Conservation (phyloP, 2,888 invertebrate species). For the Lymantria monacha region DNA sequence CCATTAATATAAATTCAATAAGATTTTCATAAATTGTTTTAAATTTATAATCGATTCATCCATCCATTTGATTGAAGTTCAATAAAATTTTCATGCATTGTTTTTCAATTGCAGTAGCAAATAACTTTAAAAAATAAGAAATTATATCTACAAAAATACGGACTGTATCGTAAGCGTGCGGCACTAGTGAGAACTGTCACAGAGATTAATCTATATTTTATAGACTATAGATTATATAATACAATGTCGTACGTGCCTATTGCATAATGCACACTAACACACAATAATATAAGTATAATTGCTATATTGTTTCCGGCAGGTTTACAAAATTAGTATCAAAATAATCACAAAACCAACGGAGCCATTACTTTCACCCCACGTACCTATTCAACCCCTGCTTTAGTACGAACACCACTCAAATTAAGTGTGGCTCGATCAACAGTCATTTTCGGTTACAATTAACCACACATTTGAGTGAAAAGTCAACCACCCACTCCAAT, state of each 20-base stretch:
- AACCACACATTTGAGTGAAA: slow-evolving; percentile 83
- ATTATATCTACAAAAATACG: too few species aligned
- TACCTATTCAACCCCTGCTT: slow-evolving; percentile 50
- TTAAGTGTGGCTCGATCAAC: slow-evolving; percentile 82
- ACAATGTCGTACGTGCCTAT: not conserved
- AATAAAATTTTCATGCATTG: too few species aligned
- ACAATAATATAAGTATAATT: slow-evolving; percentile 50
- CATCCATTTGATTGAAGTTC: too few species aligned
- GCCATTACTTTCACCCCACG: slow-evolving; percentile 66
- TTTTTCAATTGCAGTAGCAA: too few species aligned
- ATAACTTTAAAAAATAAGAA: too few species aligned
- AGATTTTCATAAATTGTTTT: too few species aligned
- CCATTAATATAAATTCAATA: too few species aligned
- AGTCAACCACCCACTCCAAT: slow-evolving; percentile 83
- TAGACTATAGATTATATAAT: too few species aligned
- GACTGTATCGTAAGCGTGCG: too few species aligned
- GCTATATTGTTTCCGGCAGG: slow-evolving; percentile 54
- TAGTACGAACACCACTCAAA: slow-evolving; percentile 75
- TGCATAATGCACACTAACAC: slow-evolving; percentile 19
- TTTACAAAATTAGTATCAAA: slow-evolving; percentile 63
- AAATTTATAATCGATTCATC: too few species aligned
- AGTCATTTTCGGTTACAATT: slow-evolving; percentile 83
- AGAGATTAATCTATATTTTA: too few species aligned
- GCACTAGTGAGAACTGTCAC: too few species aligned
- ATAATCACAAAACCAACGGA: slow-evolving; percentile 69